Evolutionary conservation across 2,888 invertebrate genomes (phyloP).

Genomic region (Morpho deidamia): DNA sequence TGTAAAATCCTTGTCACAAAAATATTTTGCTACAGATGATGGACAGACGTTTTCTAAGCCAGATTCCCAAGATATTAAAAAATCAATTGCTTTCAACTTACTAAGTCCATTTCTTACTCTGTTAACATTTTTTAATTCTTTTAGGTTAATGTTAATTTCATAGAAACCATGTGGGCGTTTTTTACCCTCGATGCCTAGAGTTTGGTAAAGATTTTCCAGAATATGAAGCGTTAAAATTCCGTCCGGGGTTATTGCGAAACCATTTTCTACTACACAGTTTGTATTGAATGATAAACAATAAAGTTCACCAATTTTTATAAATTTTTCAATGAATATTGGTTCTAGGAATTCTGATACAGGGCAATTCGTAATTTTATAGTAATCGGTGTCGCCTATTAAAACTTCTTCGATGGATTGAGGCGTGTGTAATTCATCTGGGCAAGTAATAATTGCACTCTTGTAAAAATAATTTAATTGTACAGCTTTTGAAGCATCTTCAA

Average conservation of each 20-base stretch:
- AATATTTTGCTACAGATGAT: conserved; percentile 66
- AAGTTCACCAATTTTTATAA: conserved; percentile 52
- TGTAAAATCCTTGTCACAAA: conserved; percentile 42
- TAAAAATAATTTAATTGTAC: conserved; percentile 56
- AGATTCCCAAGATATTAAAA: conserved; percentile 55
- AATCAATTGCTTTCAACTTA: conserved; percentile 49
- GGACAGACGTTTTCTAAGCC: conserved; percentile 51
- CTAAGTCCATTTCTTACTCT: conserved; percentile 39
- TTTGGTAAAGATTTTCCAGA: conserved; percentile 52
- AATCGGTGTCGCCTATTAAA: conserved; percentile 53
- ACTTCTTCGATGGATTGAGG: conserved; percentile 45
- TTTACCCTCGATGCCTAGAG: conserved; percentile 59
- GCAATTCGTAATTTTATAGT: conserved; percentile 49
- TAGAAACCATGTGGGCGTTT: conserved; percentile 51
- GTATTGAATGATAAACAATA: conserved; percentile 47
- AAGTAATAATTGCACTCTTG: conserved; percentile 55
- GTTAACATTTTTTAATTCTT: conserved; percentile 33
- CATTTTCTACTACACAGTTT: conserved; percentile 57
- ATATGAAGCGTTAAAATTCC: conserved; percentile 53
- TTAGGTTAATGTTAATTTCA: conserved; percentile 53
- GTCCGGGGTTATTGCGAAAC: conserved; percentile 55
- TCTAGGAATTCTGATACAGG: conserved; percentile 50
- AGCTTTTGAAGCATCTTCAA: conserved; percentile 34
- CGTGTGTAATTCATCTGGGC: conserved; percentile 55
- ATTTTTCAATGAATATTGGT: conserved; percentile 52